These are phyloP conservation scores for Rallus crepitans DNA, from an alignment of 2,797 vertebrate genomes.

Conservation along the genomic window DNA sequence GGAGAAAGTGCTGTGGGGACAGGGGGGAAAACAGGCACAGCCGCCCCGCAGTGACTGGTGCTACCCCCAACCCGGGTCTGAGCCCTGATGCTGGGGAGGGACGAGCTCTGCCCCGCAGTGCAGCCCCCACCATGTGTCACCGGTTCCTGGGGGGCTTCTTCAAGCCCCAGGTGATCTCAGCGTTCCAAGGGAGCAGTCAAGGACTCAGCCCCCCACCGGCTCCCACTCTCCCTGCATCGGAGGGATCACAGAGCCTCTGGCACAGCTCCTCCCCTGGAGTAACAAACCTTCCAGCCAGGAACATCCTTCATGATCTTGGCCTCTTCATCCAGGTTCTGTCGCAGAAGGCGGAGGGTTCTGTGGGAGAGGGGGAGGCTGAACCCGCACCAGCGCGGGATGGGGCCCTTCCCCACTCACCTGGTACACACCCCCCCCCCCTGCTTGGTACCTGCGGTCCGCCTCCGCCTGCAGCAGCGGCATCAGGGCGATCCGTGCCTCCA, in stretches of 20 bases:
- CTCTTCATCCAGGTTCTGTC: conserved; percentile 93
- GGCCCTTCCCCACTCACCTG: background rate
- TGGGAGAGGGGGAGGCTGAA: background rate
- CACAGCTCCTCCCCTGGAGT: rapidly evolving
- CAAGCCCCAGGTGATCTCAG: background rate
- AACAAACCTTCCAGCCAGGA: conserved; percentile 91
- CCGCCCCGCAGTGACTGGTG: rapidly evolving
- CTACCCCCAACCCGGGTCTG: background rate
- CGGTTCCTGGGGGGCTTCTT: background rate
- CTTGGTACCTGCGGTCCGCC: conserved; percentile 74
- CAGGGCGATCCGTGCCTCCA: conserved; percentile 89
- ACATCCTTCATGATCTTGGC: conserved; percentile 93
- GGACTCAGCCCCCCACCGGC: background rate
- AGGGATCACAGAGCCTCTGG: rapidly evolving
- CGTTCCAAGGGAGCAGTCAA: rapidly evolving
- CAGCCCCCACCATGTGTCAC: rapidly evolving
- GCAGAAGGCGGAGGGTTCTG: conserved; percentile 85
- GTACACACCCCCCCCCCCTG: too few species aligned
- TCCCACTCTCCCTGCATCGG: background rate
- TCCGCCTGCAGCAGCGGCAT: conserved; percentile 89
- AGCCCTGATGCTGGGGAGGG: rapidly evolving
- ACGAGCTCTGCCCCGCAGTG: rapidly evolving
- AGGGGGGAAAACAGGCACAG: background rate
- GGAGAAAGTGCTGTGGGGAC: background rate
- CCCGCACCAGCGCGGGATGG: rapidly evolving